Conservation (phyloP, 2,113 vertebrate species). For the Illadopsis cleaveri region DNA sequence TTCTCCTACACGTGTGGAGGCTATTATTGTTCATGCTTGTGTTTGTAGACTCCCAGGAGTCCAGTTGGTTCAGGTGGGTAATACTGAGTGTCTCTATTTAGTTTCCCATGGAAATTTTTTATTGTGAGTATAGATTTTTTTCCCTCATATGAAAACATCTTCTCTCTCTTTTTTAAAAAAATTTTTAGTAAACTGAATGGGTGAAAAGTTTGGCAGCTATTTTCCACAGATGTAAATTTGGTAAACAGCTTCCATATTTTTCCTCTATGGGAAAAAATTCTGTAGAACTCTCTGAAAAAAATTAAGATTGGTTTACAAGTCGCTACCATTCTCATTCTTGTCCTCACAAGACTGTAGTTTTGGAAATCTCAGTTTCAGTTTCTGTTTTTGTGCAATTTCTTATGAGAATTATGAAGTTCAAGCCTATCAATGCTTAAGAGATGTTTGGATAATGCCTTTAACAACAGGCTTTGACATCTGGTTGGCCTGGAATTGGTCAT, state of each 20-base stretch:
- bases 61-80: background rate
- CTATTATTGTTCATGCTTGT: background rate
- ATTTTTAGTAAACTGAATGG: background rate
- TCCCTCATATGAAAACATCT: fast-evolving
- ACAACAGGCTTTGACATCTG: fast-evolving
- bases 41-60: background rate
- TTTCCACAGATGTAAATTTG: background rate
- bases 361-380: background rate
- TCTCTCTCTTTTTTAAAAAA: background rate
- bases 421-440: background rate
- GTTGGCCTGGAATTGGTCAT: background rate
- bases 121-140: background rate
- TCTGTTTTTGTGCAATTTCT: background rate
- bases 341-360: background rate
- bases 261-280: background rate
- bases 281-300: background rate
- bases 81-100: background rate
- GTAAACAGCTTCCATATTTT: background rate
- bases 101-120: background rate
- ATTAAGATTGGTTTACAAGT: background rate
- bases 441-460: background rate
- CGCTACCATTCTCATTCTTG: background rate
- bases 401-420: background rate
- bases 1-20: background rate
- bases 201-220: background rate